phyloP scores from a whole-genome alignment of 2,888 invertebrate species.

The Tipula confusa region DNA sequence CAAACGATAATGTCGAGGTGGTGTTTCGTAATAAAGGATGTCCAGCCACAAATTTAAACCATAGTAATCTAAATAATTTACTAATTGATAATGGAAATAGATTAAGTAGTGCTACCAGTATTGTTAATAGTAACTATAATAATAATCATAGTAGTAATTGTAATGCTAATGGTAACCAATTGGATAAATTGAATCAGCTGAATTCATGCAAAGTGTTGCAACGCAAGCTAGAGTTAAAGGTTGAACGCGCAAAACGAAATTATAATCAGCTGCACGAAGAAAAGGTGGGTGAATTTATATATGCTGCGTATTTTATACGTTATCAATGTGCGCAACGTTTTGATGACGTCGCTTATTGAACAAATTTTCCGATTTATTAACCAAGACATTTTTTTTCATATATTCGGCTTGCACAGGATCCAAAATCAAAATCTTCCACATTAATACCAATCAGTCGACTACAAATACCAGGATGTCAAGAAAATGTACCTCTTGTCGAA shows the following conservation, averaged over 20 bases:
- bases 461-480: conserved; percentile 47
- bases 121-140: conserved; percentile 34
- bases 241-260: conserved; percentile 49
- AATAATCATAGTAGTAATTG: conserved; percentile 28
- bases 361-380: not conserved
- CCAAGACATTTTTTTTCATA: no score
- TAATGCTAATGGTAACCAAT: conserved; percentile 28
- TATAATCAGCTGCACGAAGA: conserved; percentile 47
- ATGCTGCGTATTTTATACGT: not conserved
- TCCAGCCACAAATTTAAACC: not conserved
- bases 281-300: conserved; percentile 32
- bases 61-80: not conserved
- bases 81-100: conserved; percentile 37
- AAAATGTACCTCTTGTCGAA: conserved; percentile 48
- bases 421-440: conserved; percentile 45
- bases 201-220: conserved; percentile 49
- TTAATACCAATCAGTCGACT: conserved; percentile 48
- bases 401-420: conserved; percentile 39
- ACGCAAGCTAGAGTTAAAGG: conserved; percentile 49
- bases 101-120: conserved; percentile 37
- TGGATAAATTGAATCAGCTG: conserved; percentile 39
- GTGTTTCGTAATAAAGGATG: not conserved
- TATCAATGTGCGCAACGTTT: not conserved
- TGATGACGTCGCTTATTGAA: not conserved
- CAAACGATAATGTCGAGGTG: conserved; percentile 32